phyloP scores from a whole-genome alignment of 2,888 invertebrate genomes.

The Lomographa bimaculata region DNA sequence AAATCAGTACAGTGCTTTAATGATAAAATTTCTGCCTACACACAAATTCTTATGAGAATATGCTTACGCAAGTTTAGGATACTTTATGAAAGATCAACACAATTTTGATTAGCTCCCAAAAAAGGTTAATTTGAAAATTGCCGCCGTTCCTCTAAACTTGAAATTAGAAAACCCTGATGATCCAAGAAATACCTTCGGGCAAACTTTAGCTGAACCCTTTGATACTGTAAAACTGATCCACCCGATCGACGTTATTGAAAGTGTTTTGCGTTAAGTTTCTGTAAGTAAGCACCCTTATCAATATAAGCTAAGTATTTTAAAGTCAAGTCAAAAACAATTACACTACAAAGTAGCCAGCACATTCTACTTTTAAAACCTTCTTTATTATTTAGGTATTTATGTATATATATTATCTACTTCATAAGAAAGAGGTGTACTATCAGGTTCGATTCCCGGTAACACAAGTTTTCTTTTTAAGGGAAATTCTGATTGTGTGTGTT shows the following conservation, averaged over 20 bases:
- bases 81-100: constrained; percentile 50
- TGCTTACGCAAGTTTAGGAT: constrained; percentile 10
- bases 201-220: constrained; percentile 67
- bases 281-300: constrained; percentile 54
- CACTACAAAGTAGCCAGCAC: no score
- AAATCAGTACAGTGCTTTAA: no score
- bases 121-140: constrained; percentile 72
- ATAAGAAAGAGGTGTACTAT: no score
- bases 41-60: no score
- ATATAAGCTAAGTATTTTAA: constrained; percentile 30
- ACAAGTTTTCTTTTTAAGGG: no score
- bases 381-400: no score
- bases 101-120: constrained; percentile 65
- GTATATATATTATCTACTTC: no score
- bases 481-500: no score
- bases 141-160: constrained; percentile 65
- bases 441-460: no score
- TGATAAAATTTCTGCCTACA: no score
- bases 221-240: constrained; percentile 68
- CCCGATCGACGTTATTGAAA: constrained; percentile 61
- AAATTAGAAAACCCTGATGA: constrained; percentile 78
- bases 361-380: no score
- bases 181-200: constrained; percentile 72
- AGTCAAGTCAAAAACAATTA: no score
- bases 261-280: constrained; percentile 50